Percentiles rank a stretch among this genome's conserved stretches.
These are phyloP conservation scores for Erebia palarica DNA, from an alignment of 2,888 invertebrate genomes.

Conservation along the genomic window DNA sequence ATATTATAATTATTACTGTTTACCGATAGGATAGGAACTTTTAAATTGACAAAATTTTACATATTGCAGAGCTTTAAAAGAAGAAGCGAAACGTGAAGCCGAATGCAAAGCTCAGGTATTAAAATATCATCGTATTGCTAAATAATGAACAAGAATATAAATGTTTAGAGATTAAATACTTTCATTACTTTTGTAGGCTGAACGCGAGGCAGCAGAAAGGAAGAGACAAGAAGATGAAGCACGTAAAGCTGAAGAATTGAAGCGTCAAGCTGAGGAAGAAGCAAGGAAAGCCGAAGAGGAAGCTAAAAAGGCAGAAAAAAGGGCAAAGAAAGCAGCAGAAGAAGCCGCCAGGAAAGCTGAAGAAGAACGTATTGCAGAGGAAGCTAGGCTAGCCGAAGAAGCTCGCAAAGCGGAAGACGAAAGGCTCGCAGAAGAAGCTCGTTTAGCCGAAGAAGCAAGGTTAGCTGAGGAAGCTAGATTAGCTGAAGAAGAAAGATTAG, in stretches of 20 bases:
- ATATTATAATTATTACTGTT: background rate
- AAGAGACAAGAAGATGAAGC: conserved; percentile 82
- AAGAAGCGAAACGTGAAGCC: conserved; percentile 78
- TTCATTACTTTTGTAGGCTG: conserved; percentile 30
- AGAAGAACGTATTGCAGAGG: conserved; percentile 66
- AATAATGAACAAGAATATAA: background rate
- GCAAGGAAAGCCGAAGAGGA: conserved; percentile 72
- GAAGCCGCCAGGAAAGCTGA: conserved; percentile 75
- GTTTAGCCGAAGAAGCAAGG: conserved; percentile 77
- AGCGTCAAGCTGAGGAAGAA: conserved; percentile 77
- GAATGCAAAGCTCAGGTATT: conserved; percentile 75
- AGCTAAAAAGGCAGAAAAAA: conserved; percentile 67
- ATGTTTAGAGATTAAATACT: background rate
- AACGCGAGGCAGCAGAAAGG: conserved; percentile 71
- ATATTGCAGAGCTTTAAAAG: conserved; percentile 71
- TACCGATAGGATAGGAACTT: background rate
- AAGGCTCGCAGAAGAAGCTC: conserved; percentile 64
- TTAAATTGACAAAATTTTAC: conserved; percentile 4
- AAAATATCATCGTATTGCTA: background rate
- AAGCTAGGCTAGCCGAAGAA: conserved; percentile 73
- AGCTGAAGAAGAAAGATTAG: conserved; percentile 53
- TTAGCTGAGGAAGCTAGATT: conserved; percentile 66
- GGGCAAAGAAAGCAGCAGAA: conserved; percentile 73
- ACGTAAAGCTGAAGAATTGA: conserved; percentile 76
- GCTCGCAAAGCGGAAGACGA: conserved; percentile 66